Base-by-base conservation (phyloP, 2,888 invertebrate genomes). In the Lochmaea crataegi region DNA sequence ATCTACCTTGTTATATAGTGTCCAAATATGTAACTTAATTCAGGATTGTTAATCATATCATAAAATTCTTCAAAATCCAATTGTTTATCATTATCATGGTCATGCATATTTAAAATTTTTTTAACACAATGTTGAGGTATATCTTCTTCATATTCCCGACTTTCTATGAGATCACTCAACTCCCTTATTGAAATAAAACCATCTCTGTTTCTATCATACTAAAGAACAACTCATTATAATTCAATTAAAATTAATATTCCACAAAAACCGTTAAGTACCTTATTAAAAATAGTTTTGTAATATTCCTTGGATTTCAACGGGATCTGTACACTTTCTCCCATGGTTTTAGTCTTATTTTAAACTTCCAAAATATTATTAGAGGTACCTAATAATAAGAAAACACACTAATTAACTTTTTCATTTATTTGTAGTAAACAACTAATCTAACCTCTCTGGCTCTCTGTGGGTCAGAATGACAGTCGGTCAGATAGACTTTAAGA, bases 41-140 rank as follows among this genome's bases (percentile, higher is more conserved):
- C 89, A 0, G 90, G 90, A 73, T 89, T 84, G 78, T 89, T 88
- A 86, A 92, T 90, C 92, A 94, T 92, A 53, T 90, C 90, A 41
- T 93, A 90, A 79, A 94, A 94, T 87, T 94, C 94, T 22, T 90
- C 88, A 81, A 92, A 93, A 82, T 93, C 92, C 69, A 94, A 86
- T 79, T 89, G 90, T 4, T 93, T 92, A 58, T 93, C 92, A 75
- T 88, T 87, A 83, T 93, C 89, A 51, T 83, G 80, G 85, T 95
- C 95, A 0, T 91, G 91, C 66, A 91, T 87, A 6, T 85, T 85
- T 88, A 94, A 89, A 77, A 95, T 93, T 84, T 91, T 90, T 68
- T 89, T 89, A 5, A 93, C 91, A 76, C 91, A 81, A 75, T 82
- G 78, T 10, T 72, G 65, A 11, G 94, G 94, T 57, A 94, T 89